A percentile compares a stretch with the other conserved stretches of the same genome.
These are phyloP conservation scores for Macrobrachium nipponense DNA, from an alignment of 1,140 invertebrate genomes.

Conservation along the genomic window DNA sequence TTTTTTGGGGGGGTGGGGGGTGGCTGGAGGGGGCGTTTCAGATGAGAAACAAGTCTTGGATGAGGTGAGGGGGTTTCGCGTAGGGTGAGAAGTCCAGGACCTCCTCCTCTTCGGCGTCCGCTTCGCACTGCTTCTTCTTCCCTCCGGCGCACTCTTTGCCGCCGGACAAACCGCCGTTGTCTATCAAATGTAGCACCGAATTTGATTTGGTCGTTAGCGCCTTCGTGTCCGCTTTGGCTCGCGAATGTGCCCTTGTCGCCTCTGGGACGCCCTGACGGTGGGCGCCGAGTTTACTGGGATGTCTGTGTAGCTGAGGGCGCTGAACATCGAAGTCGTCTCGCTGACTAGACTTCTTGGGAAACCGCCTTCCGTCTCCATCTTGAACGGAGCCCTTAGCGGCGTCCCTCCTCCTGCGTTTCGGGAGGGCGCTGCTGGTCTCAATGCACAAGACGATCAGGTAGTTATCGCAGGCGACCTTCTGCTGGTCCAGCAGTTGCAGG, in stretches of 20 bases:
- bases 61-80: neutral
- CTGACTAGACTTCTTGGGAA: neutral
- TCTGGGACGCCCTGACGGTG: too few relatives aligned
- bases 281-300: too few relatives aligned
- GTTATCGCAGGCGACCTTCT: conserved; percentile 82
- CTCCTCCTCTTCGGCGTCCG: neutral
- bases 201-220: too few relatives aligned
- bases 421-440: conserved; percentile 75
- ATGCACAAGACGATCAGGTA: conserved; percentile 91
- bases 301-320: neutral
- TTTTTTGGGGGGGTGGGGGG: neutral
- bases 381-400: neutral
- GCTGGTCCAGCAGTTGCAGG: conserved; percentile 83
- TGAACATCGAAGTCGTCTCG: neutral
- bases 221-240: too few relatives aligned
- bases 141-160: neutral
- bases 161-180: too few relatives aligned
- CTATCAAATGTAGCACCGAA: too few relatives aligned
- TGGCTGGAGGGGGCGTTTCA: neutral
- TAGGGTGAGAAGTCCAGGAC: neutral
- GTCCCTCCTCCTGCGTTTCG: conserved; percentile 58
- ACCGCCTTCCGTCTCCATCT: neutral
- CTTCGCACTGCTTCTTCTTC: neutral
- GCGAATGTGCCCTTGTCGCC: too few relatives aligned
- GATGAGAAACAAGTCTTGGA: conserved; percentile 6